Conservation (phyloP, 1,140 invertebrate species). For the Leptoteleia sp. region DNA sequence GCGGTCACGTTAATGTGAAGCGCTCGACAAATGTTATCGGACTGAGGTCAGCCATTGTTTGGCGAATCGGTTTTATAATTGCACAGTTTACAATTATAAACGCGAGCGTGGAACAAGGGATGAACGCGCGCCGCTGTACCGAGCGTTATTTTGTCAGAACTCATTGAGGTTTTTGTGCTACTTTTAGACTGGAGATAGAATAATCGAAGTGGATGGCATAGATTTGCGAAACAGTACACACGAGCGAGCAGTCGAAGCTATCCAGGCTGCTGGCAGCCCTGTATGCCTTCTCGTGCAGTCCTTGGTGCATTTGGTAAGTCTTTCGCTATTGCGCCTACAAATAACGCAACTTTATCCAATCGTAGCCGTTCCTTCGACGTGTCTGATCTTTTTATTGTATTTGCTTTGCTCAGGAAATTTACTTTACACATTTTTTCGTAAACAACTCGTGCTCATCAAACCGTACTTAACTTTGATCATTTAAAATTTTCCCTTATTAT, state of each 20-base stretch:
- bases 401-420: too few species aligned
- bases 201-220: constrained; percentile 95
- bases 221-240: constrained; percentile 95
- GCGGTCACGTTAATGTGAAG: constrained; percentile 2
- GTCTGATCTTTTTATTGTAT: too few species aligned
- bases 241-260: constrained; percentile 97
- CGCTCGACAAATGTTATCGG: constrained; percentile 6
- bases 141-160: constrained; percentile 47
- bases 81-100: constrained; percentile 13
- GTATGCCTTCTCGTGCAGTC: constrained; percentile 97
- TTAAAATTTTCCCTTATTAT: too few species aligned
- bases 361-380: too few species aligned
- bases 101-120: constrained; percentile 12
- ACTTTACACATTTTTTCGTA: too few species aligned
- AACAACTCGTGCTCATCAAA: too few species aligned
- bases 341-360: too few species aligned
- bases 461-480: too few species aligned
- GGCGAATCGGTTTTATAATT: background rate
- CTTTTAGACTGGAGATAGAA: constrained; percentile 91
- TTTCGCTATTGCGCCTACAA: constrained; percentile 5
- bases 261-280: constrained; percentile 93
- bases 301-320: constrained; percentile 89
- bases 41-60: background rate
- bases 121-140: constrained; percentile 5
- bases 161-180: constrained; percentile 63